phyloP scores from a whole-genome alignment of 2,113 vertebrate genomes.

The Echinops telfairi region DNA sequence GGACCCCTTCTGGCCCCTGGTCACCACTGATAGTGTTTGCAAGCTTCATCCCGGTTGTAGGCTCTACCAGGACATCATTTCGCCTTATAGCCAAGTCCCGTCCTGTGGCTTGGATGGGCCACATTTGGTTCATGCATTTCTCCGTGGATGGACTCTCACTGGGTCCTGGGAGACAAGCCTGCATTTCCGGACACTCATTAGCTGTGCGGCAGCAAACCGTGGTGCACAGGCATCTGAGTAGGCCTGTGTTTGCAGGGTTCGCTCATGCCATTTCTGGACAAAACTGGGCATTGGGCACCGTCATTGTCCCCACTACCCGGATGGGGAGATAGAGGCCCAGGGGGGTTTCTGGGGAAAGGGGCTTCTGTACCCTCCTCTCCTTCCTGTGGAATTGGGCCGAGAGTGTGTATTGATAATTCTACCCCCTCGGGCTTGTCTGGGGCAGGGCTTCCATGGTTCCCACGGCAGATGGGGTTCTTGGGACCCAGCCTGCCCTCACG shows the following conservation, averaged over 20 bases:
- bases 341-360: background rate
- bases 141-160: background rate
- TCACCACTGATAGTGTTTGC: background rate
- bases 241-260: background rate
- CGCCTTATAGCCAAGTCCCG: no score
- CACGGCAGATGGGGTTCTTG: background rate
- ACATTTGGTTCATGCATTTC: background rate
- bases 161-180: background rate
- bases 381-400: background rate
- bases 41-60: background rate
- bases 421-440: background rate
- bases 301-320: background rate
- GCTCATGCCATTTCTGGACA: background rate
- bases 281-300: background rate
- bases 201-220: background rate
- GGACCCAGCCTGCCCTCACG: background rate
- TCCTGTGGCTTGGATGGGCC: no score
- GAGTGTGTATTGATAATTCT: background rate
- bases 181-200: background rate
- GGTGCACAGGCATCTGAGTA: background rate
- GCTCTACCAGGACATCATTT: no score
- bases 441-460: background rate
- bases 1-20: background rate
- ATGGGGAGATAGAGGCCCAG: background rate
- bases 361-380: background rate